These are phyloP conservation scores for Muscicapa striata DNA, from an alignment of 2,797 vertebrate species.

Conservation along the genomic window DNA sequence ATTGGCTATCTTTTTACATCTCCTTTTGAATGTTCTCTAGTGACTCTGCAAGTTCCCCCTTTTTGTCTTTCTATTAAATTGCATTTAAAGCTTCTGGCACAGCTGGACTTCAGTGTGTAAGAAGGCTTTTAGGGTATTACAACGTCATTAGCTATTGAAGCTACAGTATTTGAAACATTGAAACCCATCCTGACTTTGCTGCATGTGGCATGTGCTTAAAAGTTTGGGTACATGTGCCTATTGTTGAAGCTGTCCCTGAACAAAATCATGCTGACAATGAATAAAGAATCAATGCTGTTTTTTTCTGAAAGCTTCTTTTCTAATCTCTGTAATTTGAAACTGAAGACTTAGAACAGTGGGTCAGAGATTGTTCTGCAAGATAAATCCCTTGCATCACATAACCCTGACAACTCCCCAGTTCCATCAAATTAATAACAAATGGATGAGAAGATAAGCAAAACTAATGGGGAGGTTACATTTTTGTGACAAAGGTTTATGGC, in stretches of 20 bases:
- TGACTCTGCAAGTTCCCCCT: constrained; percentile 73
- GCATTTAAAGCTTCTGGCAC: constrained; percentile 80
- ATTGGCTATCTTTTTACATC: constrained; percentile 83
- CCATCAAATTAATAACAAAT: constrained; percentile 84
- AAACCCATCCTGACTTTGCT: constrained; percentile 70
- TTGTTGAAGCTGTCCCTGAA: constrained; percentile 66
- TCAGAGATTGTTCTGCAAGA: constrained; percentile 82
- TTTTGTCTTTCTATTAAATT: constrained; percentile 50
- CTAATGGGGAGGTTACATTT: constrained; percentile 80
- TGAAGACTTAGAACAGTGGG: constrained; percentile 79
- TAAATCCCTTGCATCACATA: constrained; percentile 83
- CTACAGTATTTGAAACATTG: constrained; percentile 69
- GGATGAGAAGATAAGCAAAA: constrained; percentile 83
- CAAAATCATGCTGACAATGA: constrained; percentile 52
- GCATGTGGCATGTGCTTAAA: constrained; percentile 69
- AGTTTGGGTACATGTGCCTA: constrained; percentile 62
- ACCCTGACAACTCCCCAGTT: constrained; percentile 74
- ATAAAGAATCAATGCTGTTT: constrained; percentile 38
- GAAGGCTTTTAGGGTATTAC: constrained; percentile 77
- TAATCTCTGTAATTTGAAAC: constrained; percentile 54
- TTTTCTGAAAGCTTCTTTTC: constrained; percentile 67
- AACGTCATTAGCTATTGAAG: constrained; percentile 79
- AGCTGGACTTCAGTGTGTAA: constrained; percentile 82
- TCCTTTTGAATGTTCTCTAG: constrained; percentile 79
- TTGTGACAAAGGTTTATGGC: constrained; percentile 80